These are phyloP conservation scores for Notechis scutatus DNA, from an alignment of 2,113 vertebrate genomes.

Conservation along the genomic window DNA sequence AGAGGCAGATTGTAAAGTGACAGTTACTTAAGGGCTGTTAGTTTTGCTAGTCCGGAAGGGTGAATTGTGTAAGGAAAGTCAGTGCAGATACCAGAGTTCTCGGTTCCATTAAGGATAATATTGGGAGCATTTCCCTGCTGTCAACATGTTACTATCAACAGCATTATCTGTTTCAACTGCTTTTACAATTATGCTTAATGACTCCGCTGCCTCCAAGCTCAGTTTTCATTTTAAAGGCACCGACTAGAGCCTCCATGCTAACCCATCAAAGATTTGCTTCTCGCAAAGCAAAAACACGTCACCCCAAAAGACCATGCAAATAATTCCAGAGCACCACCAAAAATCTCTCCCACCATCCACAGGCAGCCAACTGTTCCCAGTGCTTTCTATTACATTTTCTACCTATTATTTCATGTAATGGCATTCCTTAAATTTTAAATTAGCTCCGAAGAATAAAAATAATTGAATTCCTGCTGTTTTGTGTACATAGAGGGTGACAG, in stretches of 20 bases:
- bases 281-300: conserved; percentile 60
- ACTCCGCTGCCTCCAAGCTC: conserved; percentile 60
- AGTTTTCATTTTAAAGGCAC: conserved; percentile 71
- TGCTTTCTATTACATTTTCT: conserved; percentile 80
- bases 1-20: conserved; percentile 49
- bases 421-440: conserved; percentile 90
- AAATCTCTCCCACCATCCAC: conserved; percentile 67
- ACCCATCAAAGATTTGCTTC: conserved; percentile 73
- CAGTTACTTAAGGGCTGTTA: conserved; percentile 55
- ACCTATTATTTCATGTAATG: conserved; percentile 87
- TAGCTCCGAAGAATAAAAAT: conserved; percentile 93
- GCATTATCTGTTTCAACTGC: conserved; percentile 62
- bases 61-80: conserved; percentile 55
- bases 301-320: conserved; percentile 32
- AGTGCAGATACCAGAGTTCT: conserved; percentile 40
- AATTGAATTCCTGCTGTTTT: conserved; percentile 99
- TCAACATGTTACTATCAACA: conserved; percentile 55
- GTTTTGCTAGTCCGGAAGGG: conserved; percentile 55
- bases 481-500: conserved; percentile 97
- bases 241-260: conserved; percentile 71
- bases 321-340: conserved; percentile 74
- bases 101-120: conserved; percentile 58
- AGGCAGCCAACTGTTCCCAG: conserved; percentile 79
- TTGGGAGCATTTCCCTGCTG: conserved; percentile 61
- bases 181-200: conserved; percentile 56